Percentiles rank a stretch among this genome's conserved stretches.
These are phyloP conservation scores for human DNA, from an alignment of 2,113 vertebrate species.

Conservation along the genomic window GRCh38 chr21:35037001-35037500, in stretches of 20 bases:
- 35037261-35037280: not conserved
- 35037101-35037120: accelerated
- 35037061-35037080: not conserved
- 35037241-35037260: not conserved
- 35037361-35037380: not conserved
- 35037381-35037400: accelerated
- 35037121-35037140: accelerated
- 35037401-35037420: not conserved
- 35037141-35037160: not conserved
- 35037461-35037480: accelerated
- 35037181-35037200: not conserved
- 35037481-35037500: too few relatives aligned
- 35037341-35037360: not conserved
- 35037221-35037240: accelerated
- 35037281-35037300: not conserved
- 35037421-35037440: accelerated
- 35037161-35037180: not conserved
- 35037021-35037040: not conserved
- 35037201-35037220: not conserved
- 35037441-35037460: accelerated
- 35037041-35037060: accelerated
- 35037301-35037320: not conserved
- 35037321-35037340: not conserved
- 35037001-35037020: not conserved
- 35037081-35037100: accelerated